Evolutionary conservation across 2,888 invertebrate species (phyloP).

Genomic region (Malachius bipustulatus): DNA sequence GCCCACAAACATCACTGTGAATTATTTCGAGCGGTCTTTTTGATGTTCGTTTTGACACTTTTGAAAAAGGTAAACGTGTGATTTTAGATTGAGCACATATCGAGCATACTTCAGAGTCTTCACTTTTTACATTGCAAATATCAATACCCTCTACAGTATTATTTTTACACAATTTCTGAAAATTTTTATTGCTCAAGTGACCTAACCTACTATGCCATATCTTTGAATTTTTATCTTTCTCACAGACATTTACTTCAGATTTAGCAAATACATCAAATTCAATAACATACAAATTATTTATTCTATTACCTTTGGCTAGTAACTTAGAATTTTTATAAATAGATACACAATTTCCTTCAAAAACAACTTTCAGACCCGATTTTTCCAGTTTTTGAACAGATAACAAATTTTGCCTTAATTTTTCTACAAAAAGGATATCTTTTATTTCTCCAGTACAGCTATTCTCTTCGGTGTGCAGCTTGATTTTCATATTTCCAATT

Average conservation of each 20-base stretch:
- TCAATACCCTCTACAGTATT: neutral
- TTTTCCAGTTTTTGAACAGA: constrained; percentile 12
- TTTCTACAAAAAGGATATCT: constrained; percentile 8
- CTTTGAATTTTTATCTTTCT: too few species aligned
- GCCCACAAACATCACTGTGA: constrained; percentile 27
- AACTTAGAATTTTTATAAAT: constrained; percentile 10
- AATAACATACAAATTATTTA: constrained; percentile 12
- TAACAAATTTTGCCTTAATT: constrained; percentile 11
- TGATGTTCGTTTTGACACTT: constrained; percentile 19
- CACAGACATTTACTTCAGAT: too few species aligned
- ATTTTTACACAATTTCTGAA: neutral
- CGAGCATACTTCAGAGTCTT: too few species aligned
- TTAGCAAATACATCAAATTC: too few species aligned
- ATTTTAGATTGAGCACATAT: constrained; percentile 7
- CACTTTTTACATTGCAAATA: neutral
- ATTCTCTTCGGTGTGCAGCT: constrained; percentile 4
- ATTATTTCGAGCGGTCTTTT: constrained; percentile 26
- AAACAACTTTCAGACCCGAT: constrained; percentile 11
- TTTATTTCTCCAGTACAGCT: constrained; percentile 7
- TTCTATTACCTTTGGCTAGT: constrained; percentile 9
- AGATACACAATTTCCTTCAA: constrained; percentile 9
- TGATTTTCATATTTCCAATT: constrained; percentile 11
- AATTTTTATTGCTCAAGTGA: constrained; percentile 3
- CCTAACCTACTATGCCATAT: too few species aligned
- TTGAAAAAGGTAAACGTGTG: constrained; percentile 8